A percentile compares a stretch with the other conserved stretches of the same genome.
Evolutionary conservation across 2,797 vertebrate species (phyloP).

Genomic region (Notamacropus eugenii): DNA sequence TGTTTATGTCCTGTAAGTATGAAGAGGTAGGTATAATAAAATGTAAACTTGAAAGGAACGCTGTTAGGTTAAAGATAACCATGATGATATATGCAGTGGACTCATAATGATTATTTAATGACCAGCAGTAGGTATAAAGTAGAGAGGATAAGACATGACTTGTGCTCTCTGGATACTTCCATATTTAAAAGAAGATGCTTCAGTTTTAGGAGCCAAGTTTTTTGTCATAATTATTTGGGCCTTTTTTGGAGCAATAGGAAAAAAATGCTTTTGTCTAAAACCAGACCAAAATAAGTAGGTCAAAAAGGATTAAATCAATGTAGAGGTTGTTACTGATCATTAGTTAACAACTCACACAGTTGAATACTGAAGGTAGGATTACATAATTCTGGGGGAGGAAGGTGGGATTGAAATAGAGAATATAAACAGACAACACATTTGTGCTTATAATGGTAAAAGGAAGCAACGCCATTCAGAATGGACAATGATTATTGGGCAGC

Average conservation of each 20-base stretch:
- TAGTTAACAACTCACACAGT: neutral
- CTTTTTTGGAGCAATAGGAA: neutral
- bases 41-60: conserved; percentile 25
- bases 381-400: neutral
- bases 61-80: conserved; percentile 26
- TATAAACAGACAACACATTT: neutral
- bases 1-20: conserved; percentile 72
- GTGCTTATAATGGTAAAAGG: neutral
- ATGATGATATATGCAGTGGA: neutral
- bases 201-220: conserved; percentile 3
- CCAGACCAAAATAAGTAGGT: neutral
- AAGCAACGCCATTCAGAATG: conserved; percentile 15
- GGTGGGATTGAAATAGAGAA: neutral
- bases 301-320: neutral
- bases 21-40: conserved; percentile 67
- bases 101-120: conserved; percentile 25
- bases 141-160: conserved; percentile 7
- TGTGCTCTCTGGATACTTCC: neutral
- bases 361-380: neutral
- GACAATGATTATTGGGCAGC: conserved; percentile 6
- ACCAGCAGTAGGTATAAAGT: conserved; percentile 8
- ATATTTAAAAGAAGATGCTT: conserved; percentile 3
- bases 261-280: neutral
- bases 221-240: conserved; percentile 29
- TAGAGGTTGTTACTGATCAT: neutral